Percentiles rank a stretch among this genome's conserved stretches.
Conservation (phyloP, 2,797 vertebrate species). For the Lacerta bilineata region DNA sequence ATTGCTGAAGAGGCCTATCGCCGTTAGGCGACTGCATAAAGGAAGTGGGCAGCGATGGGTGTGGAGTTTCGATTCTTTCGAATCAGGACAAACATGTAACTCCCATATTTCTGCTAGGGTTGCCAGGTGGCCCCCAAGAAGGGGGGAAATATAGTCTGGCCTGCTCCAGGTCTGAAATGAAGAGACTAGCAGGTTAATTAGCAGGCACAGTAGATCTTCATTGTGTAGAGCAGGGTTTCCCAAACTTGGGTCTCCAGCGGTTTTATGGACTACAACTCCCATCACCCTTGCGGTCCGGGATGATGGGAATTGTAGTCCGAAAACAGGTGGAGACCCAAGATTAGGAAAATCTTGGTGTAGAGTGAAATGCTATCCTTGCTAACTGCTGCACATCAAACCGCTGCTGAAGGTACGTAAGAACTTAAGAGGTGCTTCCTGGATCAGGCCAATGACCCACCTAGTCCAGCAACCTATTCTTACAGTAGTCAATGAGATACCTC, state of each 20-base stretch:
- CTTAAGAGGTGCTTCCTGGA: too few relatives aligned
- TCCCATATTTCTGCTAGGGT: neutral
- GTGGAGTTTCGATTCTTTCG: neutral
- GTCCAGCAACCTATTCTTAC: too few relatives aligned
- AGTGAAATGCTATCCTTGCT: neutral
- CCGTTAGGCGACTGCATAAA: neutral
- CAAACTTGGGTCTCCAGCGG: too few relatives aligned
- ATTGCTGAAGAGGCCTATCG: neutral
- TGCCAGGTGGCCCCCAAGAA: neutral
- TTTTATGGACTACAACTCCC: too few relatives aligned
- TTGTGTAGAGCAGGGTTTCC: too few relatives aligned
- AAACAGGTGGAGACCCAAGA: too few relatives aligned
- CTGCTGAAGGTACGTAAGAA: neutral
- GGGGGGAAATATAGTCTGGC: neutral
- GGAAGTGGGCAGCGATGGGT: neutral
- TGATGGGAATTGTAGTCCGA: too few relatives aligned
- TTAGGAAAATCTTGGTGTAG: too few relatives aligned
- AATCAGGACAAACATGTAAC: neutral
- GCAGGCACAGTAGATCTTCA: neutral
- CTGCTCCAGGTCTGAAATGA: neutral
- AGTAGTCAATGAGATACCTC: too few relatives aligned
- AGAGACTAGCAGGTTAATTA: neutral
- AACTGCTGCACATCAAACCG: neutral
- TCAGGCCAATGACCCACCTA: too few relatives aligned
- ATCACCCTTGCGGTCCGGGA: too few relatives aligned